Evolutionary conservation across 2,113 vertebrate species (phyloP), one percentile per base, ranked within the genome.

Genomic region (Malaclemys terrapin): DNA sequence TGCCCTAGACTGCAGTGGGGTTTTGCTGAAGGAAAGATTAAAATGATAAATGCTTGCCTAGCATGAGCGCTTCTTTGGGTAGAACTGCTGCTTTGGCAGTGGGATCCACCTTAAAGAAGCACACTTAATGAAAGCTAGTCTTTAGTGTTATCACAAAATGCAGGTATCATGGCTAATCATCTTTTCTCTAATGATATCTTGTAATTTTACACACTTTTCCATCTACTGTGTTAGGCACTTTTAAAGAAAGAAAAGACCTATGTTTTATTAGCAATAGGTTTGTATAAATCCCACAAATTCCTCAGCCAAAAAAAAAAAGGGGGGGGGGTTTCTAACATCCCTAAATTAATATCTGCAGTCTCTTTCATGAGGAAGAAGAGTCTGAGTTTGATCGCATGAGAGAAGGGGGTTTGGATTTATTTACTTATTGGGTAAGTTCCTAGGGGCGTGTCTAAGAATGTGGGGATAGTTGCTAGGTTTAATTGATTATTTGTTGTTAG

Each of bases 121-220:
- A 75, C 54, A 79, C 42, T 25, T 8, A 13, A 3, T 13, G 10
- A 35, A 94, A 90, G 16, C 20, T 12, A 62, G 80, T 93, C 86
- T 80, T 56, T 82, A 22, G 7, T 22, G 14, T 20, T 1, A 2
- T 75, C 19, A 29, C 1, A 8, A 62, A 87, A 89, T 79, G 13
- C 0, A 0, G 75, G 72, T 10, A 9, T 5, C 0, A 0, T 62
- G 54, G 85, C 9, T 62, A 56, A n/a, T 91, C 12, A 56, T 20
- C 1, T 84, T 2, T 88, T 56, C 52, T 84, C 8, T 10, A 49
- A 1, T 79, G 47, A 42, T 59, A 42, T 31, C 81, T 11, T 47
- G 45, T 4, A 54, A 11, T 27, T 90, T 42, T 69, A 13, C 19
- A 12, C 84, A 50, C 17, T 57, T 81, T 80, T 69, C 16, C 3